Evolutionary conservation across 2,888 invertebrate species (phyloP).

Genomic region (Lissocephala sabroskyi): DNA sequence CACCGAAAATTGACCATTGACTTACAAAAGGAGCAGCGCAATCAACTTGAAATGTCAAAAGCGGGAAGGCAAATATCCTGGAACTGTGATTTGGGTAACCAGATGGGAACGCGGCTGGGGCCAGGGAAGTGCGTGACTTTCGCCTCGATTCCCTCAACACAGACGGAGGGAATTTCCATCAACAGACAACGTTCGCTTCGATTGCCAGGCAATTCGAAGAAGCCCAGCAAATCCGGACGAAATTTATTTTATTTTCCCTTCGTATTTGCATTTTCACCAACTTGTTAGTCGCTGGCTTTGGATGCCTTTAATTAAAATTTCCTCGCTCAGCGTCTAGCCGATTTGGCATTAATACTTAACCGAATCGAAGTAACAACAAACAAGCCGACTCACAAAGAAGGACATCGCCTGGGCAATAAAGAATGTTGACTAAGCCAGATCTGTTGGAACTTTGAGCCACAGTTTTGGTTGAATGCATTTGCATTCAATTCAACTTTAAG

Average conservation of each 20-base stretch:
- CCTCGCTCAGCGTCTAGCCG: neutral
- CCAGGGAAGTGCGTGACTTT: conserved; percentile 41
- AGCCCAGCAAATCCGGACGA: conserved; percentile 12
- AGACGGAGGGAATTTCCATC: neutral
- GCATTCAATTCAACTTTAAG: no score
- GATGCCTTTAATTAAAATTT: conserved; percentile 37
- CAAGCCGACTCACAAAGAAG: conserved; percentile 8
- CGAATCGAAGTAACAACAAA: conserved; percentile 30
- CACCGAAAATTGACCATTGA: conserved; percentile 23
- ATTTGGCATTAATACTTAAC: conserved; percentile 27
- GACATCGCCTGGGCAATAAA: conserved; percentile 2
- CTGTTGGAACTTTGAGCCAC: conserved; percentile 26
- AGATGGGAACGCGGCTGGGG: conserved; percentile 1
- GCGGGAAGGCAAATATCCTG: no score
- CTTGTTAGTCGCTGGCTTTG: neutral
- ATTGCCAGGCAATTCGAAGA: conserved; percentile 18
- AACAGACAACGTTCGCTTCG: no score
- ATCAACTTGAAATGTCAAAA: conserved; percentile 32
- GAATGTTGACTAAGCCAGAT: conserved; percentile 2
- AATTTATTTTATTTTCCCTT: conserved; percentile 28
- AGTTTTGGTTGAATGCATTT: conserved; percentile 34
- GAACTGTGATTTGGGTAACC: conserved; percentile 12
- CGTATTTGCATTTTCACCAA: conserved; percentile 17
- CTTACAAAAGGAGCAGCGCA: conserved; percentile 25
- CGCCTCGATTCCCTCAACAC: conserved; percentile 18